Base-by-base conservation (phyloP, 1,140 invertebrate genomes). In the Apis cerana region DNA sequence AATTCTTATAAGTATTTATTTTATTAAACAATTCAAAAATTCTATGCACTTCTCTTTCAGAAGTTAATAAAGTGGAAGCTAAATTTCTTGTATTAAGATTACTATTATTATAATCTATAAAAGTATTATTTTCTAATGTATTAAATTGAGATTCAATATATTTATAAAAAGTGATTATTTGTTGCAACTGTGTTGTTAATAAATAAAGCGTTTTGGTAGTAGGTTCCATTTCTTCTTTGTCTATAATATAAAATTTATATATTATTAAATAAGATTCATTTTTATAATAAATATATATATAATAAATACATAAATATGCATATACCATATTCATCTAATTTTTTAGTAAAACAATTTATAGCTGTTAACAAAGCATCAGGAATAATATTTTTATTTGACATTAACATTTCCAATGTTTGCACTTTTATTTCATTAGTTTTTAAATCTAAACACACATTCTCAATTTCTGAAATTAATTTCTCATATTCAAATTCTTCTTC, bases 361-460 rank as follows among this genome's bases (percentile, higher is more conserved):
- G 92, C 96, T 95, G 91, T 89, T 43, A 95, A 89, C 10, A 97
- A 86, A 52, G 95, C 92, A 74, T 96, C 94, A 8, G 95, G 94
- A 61, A 94, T 92, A 65, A 95, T 93, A 89, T 96, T 94, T 92
- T 96, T 96, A 91, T 95, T 96, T 64, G 94, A 95, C 65, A 96
- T 94, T 74, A 97, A 92, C 92, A 97, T 95, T 88, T 97, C 97
- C 71, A 97, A 89, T 58, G 95, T 96, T 91, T 97, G 96, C 81
- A 96, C 94, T 80, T 95, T 95, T 61, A 97, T 94, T 91, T 97
- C 96, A 67, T 95, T 94, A 1, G 97, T 98, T 93, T 96, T 96
- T 58, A 98, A 94, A 88, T 97, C 96, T 23, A 93, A 85, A 56
- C 95, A 95, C 33, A 95, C 94, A 77, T 93, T 95, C 11, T 85